Conservation (phyloP, 1,140 invertebrate genomes). For the Trichogramma pretiosum region DNA sequence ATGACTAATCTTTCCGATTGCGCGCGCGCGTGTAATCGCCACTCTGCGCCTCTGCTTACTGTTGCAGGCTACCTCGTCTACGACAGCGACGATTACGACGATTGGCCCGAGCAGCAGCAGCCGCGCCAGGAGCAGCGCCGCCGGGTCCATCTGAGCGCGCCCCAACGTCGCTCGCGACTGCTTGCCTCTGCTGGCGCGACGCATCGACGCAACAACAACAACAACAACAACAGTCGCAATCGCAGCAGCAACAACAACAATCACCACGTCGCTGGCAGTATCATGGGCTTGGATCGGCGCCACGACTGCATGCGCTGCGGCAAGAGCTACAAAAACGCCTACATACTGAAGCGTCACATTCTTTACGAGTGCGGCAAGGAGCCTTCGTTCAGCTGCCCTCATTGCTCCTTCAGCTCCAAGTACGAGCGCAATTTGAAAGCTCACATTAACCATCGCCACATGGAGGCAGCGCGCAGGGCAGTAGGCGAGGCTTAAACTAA, state of each 20-base stretch:
- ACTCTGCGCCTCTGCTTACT: conserved; percentile 9
- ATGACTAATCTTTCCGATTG: conserved; percentile 7
- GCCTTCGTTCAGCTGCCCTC: conserved; percentile 47
- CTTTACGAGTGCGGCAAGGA: conserved; percentile 48
- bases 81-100: conserved; percentile 33
- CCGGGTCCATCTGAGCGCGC: too few relatives aligned
- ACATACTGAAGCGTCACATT: conserved; percentile 43
- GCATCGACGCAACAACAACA: neutral
- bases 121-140: conserved; percentile 33
- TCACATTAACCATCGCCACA: conserved; percentile 43
- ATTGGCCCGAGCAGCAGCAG: conserved; percentile 31
- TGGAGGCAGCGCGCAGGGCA: too few relatives aligned
- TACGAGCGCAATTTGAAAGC: conserved; percentile 44
- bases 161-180: conserved; percentile 36
- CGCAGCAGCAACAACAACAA: conserved; percentile 33
- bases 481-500: too few relatives aligned
- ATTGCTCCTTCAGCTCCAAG: conserved; percentile 46
- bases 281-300: conserved; percentile 31
- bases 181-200: conserved; percentile 34
- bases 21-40: too few relatives aligned
- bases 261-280: neutral
- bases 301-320: conserved; percentile 44
- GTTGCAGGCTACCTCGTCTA: conserved; percentile 40
- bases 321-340: conserved; percentile 45
- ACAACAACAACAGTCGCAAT: conserved; percentile 8